Percentiles rank a stretch among this genome's conserved stretches.
phyloP scores from a whole-genome alignment of 2,888 invertebrate genomes.

The Tachina lurida region DNA sequence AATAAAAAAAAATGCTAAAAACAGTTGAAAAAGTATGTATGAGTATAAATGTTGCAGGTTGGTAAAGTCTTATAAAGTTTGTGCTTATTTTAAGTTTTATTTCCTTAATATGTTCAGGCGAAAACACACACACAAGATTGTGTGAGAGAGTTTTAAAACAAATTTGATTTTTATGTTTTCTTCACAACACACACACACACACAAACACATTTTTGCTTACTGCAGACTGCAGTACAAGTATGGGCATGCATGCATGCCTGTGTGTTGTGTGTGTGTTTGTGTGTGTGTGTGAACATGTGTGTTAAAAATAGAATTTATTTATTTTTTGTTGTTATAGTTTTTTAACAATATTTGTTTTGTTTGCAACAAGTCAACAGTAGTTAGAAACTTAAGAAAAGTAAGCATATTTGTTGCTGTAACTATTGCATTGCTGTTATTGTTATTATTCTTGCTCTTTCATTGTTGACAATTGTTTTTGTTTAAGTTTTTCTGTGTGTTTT shows the following conservation, averaged over 20 bases:
- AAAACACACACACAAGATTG: neutral
- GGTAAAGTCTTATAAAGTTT: constrained; percentile 27
- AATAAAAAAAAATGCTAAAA: constrained; percentile 47
- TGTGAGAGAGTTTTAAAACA: constrained; percentile 45
- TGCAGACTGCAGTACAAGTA: neutral
- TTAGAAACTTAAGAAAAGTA: constrained; percentile 63
- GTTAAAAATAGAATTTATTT: neutral
- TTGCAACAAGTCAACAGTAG: constrained; percentile 70
- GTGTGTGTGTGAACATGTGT: neutral
- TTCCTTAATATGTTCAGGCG: constrained; percentile 18
- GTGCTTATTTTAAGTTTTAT: constrained; percentile 22
- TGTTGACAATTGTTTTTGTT: constrained; percentile 68
- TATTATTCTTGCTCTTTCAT: constrained; percentile 53
- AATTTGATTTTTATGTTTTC: constrained; percentile 37
- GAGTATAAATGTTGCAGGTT: neutral
- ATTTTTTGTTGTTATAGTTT: constrained; percentile 35
- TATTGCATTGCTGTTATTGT: constrained; percentile 42
- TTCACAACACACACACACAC: neutral
- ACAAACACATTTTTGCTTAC: neutral
- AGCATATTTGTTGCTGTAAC: constrained; percentile 62
- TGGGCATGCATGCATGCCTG: neutral
- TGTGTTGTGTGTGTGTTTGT: neutral
- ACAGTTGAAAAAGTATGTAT: constrained; percentile 46
- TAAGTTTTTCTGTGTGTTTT: constrained; percentile 30
- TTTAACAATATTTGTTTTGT: constrained; percentile 69